Conservation (phyloP, 2,113 vertebrate species). For the Chloropsis cyanopogon region DNA sequence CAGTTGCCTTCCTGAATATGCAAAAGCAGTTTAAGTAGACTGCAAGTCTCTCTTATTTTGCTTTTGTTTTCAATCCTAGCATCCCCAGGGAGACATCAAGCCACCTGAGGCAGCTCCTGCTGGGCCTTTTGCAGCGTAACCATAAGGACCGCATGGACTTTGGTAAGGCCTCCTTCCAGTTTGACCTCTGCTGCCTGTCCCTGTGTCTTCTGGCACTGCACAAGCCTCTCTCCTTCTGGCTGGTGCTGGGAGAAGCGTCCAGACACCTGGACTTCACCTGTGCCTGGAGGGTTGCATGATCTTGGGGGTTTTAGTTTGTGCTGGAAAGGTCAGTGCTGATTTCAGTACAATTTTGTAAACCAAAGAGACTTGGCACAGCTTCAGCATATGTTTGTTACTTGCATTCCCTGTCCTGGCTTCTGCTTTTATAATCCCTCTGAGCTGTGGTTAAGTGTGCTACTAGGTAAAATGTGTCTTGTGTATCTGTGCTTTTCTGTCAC, state of each 20-base stretch:
- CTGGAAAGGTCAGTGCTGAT: background rate
- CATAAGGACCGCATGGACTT: constrained; percentile 90
- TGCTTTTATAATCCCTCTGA: background rate
- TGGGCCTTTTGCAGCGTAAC: constrained; percentile 88
- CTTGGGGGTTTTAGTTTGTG: background rate
- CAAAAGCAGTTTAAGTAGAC: background rate
- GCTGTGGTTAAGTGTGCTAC: background rate
- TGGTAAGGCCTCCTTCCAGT: constrained; percentile 67
- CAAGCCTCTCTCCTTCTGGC: background rate
- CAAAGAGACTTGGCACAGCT: background rate
- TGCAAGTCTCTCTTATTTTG: background rate
- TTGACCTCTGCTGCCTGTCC: background rate
- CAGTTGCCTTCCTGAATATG: constrained; percentile 17
- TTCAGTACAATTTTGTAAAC: background rate
- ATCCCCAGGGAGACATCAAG: constrained; percentile 91
- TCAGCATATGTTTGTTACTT: background rate
- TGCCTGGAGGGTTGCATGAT: background rate
- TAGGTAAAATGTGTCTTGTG: background rate
- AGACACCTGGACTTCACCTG: background rate
- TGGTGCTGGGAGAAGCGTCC: background rate
- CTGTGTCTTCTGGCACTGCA: background rate
- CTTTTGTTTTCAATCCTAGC: constrained; percentile 69
- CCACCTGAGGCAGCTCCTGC: constrained; percentile 84
- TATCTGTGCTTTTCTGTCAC: background rate
- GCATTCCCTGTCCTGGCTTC: background rate